Base-by-base conservation (phyloP, 2,888 invertebrate genomes). In the Hermodice carunculata region DNA sequence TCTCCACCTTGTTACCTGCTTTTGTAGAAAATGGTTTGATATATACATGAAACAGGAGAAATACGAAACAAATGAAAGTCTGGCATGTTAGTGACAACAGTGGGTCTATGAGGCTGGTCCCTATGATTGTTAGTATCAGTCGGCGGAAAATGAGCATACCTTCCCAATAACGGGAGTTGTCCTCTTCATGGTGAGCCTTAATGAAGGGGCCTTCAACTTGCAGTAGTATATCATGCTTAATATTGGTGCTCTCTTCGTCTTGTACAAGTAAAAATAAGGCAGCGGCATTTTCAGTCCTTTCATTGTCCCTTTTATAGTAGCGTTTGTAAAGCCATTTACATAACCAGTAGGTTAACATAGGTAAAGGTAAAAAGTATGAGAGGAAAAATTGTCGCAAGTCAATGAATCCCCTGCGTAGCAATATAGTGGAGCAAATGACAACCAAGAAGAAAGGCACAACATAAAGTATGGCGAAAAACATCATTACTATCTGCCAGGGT, bases 341-440 rank as follows among this genome's bases (percentile, higher is more conserved):
- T n/a, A n/a, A n/a, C 58, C 57, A 64, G 34, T 58, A 64, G 26
- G 58, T 11, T n/a, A 64, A 37, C 58, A 64, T 49, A 29, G 64
- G 64, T 31, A 64, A 40, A 5, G 64, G 64, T 8, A 64, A n/a
- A 22, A 64, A 43, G 51, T 64, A 64, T 22, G 64, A 64, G 4
- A 49, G 14, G 52, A 64, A 51, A 44, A 64, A 58, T 51, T 64
- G 58, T 6, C 24, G n/a, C 4, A 49, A 19, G 22, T 17, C n/a
- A 28, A 64, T 64, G 5, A 29, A 4, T 8, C 28, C 28, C 1
- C 29, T 8, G n/a, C 58, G 43, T 3, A 58, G 49, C n/a, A 64
- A 34, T n/a, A 17, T 24, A 3, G 40, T 48, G 6, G 64, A 64
- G 14, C 32, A 51, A 6, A 64, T 58, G 1, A 64, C 64, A 17